These are phyloP conservation scores for Neolamprologus devosi DNA, from an alignment of 2,113 vertebrate genomes.

Conservation along the genomic window DNA sequence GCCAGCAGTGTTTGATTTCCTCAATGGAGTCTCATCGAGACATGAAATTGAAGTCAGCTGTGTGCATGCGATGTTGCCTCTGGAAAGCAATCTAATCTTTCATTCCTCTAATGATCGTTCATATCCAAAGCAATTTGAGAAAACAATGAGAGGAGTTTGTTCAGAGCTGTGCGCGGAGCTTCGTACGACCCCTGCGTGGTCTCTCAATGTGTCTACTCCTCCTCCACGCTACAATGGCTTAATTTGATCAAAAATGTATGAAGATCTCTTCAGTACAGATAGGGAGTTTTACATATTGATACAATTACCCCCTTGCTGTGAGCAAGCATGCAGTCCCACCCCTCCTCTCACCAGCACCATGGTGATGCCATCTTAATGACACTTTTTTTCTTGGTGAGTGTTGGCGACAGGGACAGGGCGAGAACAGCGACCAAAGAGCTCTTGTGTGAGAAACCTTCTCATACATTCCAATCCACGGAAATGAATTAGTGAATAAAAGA, in stretches of 20 bases:
- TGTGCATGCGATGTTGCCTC: slow-evolving; percentile 14
- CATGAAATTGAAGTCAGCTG: slow-evolving; percentile 60
- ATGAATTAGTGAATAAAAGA: slow-evolving; percentile 48
- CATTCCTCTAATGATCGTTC: slow-evolving; percentile 49
- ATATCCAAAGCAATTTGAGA: slow-evolving; percentile 38
- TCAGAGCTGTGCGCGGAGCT: not conserved
- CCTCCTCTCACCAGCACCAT: not conserved
- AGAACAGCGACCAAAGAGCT: slow-evolving; percentile 19
- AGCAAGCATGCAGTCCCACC: slow-evolving; percentile 36
- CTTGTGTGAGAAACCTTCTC: not conserved
- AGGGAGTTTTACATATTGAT: slow-evolving; percentile 70
- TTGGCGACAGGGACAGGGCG: slow-evolving; percentile 8
- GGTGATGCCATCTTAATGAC: slow-evolving; percentile 51
- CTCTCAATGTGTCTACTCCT: slow-evolving; percentile 10
- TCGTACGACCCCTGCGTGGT: not conserved
- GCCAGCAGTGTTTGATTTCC: slow-evolving; percentile 47
- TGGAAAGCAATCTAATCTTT: slow-evolving; percentile 40
- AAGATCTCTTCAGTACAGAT: slow-evolving; percentile 59
- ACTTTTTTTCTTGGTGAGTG: slow-evolving; percentile 28
- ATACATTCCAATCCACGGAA: not conserved
- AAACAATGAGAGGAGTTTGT: slow-evolving; percentile 30
- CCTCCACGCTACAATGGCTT: slow-evolving; percentile 48
- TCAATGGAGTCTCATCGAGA: slow-evolving; percentile 55
- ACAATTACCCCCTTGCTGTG: slow-evolving; percentile 71
- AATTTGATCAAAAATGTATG: slow-evolving; percentile 70